A percentile compares a stretch with the other conserved stretches of the same genome.
These are phyloP conservation scores for Bembecia ichneumoniformis DNA, from an alignment of 2,888 invertebrate species.

Conservation along the genomic window DNA sequence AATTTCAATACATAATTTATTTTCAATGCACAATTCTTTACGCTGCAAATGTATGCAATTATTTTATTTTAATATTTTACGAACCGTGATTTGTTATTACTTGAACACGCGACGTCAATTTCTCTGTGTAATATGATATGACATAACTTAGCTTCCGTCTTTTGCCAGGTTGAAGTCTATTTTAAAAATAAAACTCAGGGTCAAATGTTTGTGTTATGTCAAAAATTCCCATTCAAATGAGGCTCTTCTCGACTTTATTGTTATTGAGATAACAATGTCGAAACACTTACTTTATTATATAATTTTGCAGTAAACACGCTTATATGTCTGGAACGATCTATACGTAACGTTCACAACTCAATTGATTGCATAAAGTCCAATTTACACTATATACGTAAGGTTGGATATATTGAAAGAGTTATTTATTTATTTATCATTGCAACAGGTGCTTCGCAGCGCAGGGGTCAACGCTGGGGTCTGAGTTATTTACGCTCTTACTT, in stretches of 20 bases:
- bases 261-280: neutral
- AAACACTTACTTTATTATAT: slow-evolving; percentile 4
- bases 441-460: slow-evolving; percentile 38
- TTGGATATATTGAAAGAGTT: neutral
- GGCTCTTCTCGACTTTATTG: neutral
- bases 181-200: neutral
- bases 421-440: slow-evolving; percentile 5
- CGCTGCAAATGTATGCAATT: neutral
- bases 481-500: slow-evolving; percentile 55
- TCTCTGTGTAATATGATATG: too few species aligned
- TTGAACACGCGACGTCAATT: too few species aligned
- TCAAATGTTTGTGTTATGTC: slow-evolving; percentile 8
- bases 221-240: neutral
- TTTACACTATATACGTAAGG: slow-evolving; percentile 8
- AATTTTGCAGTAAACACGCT: slow-evolving; percentile 7
- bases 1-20: slow-evolving; percentile 9
- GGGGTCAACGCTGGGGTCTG: slow-evolving; percentile 36
- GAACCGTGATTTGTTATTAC: too few species aligned
- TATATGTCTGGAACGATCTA: slow-evolving; percentile 6
- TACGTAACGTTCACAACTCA: slow-evolving; percentile 11
- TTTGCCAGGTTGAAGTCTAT: too few species aligned
- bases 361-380: slow-evolving; percentile 11
- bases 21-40: neutral
- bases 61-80: too few species aligned
- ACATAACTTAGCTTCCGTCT: slow-evolving; percentile 18